Conservation (phyloP, 2,113 vertebrate genomes). For the Cyphomyrus plagiostoma region DNA sequence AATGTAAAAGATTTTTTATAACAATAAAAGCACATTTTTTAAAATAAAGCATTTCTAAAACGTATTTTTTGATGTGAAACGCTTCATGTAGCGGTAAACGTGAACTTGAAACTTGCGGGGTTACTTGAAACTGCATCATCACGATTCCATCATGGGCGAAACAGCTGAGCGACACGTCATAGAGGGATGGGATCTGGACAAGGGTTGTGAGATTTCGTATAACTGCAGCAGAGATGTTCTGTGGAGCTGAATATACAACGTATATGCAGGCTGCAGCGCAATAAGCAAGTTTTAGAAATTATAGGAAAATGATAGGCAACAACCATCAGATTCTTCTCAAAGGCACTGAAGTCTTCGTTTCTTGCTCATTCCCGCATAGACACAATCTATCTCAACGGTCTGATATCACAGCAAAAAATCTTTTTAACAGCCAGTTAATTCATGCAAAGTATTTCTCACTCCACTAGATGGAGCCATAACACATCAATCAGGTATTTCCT, state of each 20-base stretch:
- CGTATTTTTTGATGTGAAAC: background rate
- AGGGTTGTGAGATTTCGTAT: background rate
- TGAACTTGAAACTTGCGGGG: background rate
- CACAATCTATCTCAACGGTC: background rate
- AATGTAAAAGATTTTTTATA: background rate
- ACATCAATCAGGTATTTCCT: background rate
- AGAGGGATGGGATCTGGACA: background rate
- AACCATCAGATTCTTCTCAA: background rate
- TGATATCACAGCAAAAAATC: background rate
- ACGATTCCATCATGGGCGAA: background rate
- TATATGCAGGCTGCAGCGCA: background rate
- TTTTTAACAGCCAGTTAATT: background rate
- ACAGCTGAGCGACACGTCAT: background rate
- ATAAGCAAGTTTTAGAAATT: background rate
- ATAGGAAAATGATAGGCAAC: background rate
- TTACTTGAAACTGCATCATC: background rate
- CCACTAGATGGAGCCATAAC: conserved; percentile 5
- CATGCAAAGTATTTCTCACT: background rate
- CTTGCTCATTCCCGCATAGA: background rate
- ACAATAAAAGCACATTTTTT: background rate
- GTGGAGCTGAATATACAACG: background rate
- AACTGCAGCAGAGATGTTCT: background rate
- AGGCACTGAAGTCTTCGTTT: background rate
- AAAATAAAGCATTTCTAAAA: background rate
- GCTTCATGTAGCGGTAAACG: background rate